Conservation (phyloP, 2,888 invertebrate genomes). For the Keiferia lycopersicella region DNA sequence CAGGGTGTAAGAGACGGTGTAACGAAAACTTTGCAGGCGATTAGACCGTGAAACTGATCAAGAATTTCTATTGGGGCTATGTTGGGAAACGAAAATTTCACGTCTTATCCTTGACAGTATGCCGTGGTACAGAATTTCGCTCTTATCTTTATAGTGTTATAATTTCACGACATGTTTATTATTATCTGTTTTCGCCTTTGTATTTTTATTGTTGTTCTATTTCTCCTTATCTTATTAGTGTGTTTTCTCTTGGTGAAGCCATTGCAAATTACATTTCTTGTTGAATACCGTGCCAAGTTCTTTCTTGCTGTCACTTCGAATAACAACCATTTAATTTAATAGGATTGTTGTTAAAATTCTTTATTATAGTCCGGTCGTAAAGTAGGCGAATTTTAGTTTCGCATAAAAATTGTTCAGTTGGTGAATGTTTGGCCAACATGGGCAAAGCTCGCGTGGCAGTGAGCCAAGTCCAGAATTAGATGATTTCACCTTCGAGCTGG, state of each 20-base stretch:
- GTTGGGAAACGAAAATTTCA: too few species aligned
- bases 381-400: constrained; percentile 40
- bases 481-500: constrained; percentile 61
- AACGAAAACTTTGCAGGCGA: too few species aligned
- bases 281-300: not conserved
- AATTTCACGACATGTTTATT: not conserved
- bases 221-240: constrained; percentile 15
- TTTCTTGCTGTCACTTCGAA: constrained; percentile 29
- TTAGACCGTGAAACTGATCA: too few species aligned
- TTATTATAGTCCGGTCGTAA: constrained; percentile 23
- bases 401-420: constrained; percentile 24
- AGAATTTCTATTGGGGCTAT: not conserved
- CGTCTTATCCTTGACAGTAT: not conserved
- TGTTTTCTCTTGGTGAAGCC: constrained; percentile 1
- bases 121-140: not conserved
- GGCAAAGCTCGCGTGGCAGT: constrained; percentile 61
- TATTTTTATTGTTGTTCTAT: not conserved
- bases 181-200: not conserved
- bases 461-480: constrained; percentile 71
- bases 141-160: not conserved
- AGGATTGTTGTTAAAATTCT: not conserved
- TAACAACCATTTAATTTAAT: constrained; percentile 24
- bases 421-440: constrained; percentile 56
- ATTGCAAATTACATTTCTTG: not conserved
- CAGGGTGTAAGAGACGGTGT: too few species aligned